These are phyloP conservation scores for Zootermopsis nevadensis DNA, from an alignment of 2,888 invertebrate genomes.

Conservation along the genomic window DNA sequence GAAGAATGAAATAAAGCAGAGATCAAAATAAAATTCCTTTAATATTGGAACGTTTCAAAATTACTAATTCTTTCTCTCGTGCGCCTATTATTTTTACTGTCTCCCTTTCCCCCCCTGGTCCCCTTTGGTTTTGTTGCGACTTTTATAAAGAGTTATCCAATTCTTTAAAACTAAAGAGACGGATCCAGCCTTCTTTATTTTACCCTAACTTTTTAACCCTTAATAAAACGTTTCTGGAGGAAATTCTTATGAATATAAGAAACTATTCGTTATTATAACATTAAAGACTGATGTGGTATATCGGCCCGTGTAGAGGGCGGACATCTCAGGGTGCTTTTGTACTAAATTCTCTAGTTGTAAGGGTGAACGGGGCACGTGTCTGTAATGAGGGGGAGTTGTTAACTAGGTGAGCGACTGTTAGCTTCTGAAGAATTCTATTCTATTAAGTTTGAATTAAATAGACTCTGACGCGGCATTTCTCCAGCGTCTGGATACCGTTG, in stretches of 20 bases:
- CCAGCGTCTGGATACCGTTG: too few species aligned
- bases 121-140: conserved; percentile 17
- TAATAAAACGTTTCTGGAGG: neutral
- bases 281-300: too few species aligned
- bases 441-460: too few species aligned
- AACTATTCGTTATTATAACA: neutral
- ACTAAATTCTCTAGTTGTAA: too few species aligned
- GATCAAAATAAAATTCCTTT: conserved; percentile 43
- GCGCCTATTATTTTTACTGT: neutral
- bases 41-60: conserved; percentile 43
- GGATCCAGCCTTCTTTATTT: conserved; percentile 2
- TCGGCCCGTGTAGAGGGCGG: too few species aligned
- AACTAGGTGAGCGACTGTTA: too few species aligned
- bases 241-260: neutral
- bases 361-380: too few species aligned
- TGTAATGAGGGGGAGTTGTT: too few species aligned
- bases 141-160: conserved; percentile 42
- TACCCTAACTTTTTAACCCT: neutral
- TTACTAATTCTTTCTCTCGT: conserved; percentile 38
- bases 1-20: conserved; percentile 7
- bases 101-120: neutral
- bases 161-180: conserved; percentile 38
- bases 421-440: too few species aligned
- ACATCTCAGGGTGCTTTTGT: too few species aligned
- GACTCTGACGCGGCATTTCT: too few species aligned